These are phyloP conservation scores for Serinus canaria DNA, from an alignment of 2,113 vertebrate species.

Conservation along the genomic window DNA sequence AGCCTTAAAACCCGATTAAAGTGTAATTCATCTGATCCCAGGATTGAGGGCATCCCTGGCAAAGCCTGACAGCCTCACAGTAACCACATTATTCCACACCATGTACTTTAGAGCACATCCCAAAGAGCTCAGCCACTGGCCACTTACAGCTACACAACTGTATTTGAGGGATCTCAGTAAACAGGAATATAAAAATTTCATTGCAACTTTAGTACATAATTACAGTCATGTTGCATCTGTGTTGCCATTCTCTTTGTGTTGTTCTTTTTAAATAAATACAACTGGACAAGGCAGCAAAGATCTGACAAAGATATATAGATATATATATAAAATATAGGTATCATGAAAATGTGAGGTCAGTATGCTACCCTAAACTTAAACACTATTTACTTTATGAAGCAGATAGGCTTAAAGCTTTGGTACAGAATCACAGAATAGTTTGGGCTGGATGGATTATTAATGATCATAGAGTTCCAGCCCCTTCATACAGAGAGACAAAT, in stretches of 20 bases:
- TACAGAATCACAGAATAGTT: background rate
- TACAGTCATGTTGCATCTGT: background rate
- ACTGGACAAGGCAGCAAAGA: background rate
- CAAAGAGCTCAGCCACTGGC: constrained; percentile 25
- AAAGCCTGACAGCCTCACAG: constrained; percentile 58
- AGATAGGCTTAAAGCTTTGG: background rate
- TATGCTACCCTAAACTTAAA: background rate
- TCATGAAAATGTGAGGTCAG: background rate
- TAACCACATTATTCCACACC: constrained; percentile 55
- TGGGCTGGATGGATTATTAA: background rate
- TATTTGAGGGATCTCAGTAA: background rate
- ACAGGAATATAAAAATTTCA: background rate
- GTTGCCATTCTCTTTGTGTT: background rate
- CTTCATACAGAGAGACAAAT: background rate
- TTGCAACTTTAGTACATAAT: background rate
- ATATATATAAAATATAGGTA: background rate
- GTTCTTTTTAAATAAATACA: background rate
- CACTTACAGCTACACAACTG: background rate
- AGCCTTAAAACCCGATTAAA: constrained; percentile 86
- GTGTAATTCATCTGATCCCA: constrained; percentile 81
- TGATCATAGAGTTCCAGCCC: background rate
- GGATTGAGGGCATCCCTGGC: constrained; percentile 67
- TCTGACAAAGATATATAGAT: background rate
- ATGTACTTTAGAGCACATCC: constrained; percentile 44
- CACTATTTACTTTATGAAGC: background rate